These are phyloP conservation scores for Beaufortia kweichowensis DNA, from an alignment of 2,113 vertebrate genomes.

Conservation along the genomic window DNA sequence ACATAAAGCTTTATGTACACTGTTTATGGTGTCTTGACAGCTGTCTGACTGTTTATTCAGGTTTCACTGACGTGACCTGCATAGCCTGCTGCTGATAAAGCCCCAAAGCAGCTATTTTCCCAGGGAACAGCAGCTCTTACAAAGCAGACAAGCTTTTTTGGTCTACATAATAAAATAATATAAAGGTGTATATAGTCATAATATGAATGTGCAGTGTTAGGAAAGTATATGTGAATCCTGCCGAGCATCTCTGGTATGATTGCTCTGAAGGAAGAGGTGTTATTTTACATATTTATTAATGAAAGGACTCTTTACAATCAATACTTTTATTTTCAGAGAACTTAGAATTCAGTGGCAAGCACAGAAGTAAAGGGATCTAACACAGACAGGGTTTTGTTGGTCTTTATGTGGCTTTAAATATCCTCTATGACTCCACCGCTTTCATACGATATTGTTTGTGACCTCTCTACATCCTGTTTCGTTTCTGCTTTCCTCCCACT, in stretches of 20 bases:
- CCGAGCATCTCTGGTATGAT: not conserved
- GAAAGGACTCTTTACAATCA: not conserved
- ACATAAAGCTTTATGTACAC: constrained; percentile 18
- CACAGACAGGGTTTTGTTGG: constrained; percentile 3
- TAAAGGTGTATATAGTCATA: too few species aligned
- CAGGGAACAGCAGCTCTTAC: not conserved
- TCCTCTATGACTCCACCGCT: not conserved
- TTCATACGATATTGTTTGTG: constrained; percentile 24
- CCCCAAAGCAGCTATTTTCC: not conserved
- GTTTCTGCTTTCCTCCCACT: constrained; percentile 12
- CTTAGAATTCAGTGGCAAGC: not conserved
- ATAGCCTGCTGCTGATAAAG: not conserved
- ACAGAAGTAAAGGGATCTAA: not conserved
- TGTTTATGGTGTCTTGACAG: constrained; percentile 4
- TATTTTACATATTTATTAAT: not conserved
- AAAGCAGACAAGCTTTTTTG: not conserved
- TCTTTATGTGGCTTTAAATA: not conserved
- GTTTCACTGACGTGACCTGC: not conserved
- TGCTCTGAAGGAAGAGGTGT: not conserved
- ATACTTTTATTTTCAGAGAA: constrained; percentile 13
- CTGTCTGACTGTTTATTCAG: constrained; percentile 24
- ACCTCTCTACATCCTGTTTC: constrained; percentile 31
- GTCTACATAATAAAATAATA: not conserved
- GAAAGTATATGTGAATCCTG: not conserved
- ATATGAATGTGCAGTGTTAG: too few species aligned